Evolutionary conservation across 2,888 invertebrate genomes (phyloP).

Genomic region (Bombyx huttoni): DNA sequence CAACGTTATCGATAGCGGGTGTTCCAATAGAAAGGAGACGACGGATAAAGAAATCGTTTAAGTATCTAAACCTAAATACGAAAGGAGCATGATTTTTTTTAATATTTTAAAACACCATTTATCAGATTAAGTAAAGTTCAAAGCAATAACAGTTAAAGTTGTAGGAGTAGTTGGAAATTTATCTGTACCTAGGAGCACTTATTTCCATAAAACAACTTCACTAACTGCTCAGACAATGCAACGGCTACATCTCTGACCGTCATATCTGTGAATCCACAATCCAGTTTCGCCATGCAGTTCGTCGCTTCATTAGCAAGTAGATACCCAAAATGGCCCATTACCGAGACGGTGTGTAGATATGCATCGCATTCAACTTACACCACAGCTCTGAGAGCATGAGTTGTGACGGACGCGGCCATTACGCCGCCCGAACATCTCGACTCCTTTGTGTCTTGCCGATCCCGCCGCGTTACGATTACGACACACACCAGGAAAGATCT

Average conservation of each 20-base stretch:
- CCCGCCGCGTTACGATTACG: constrained; percentile 61
- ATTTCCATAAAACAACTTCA: constrained; percentile 41
- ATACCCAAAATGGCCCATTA: constrained; percentile 68
- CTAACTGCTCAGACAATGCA: constrained; percentile 39
- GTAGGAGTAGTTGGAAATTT: background rate
- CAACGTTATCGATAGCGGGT: too few species aligned
- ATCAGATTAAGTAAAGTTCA: constrained; percentile 3
- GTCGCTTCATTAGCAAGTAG: constrained; percentile 66
- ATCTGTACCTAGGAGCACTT: constrained; percentile 6
- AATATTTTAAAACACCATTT: background rate
- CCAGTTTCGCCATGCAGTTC: constrained; percentile 50
- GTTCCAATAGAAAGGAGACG: too few species aligned
- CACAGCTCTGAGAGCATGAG: constrained; percentile 28
- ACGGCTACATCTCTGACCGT: constrained; percentile 32
- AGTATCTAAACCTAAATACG: too few species aligned
- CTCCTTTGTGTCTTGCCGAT: constrained; percentile 62
- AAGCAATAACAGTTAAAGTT: constrained; percentile 8
- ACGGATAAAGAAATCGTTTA: too few species aligned
- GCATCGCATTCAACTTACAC: constrained; percentile 56
- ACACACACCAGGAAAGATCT: constrained; percentile 63
- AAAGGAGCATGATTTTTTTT: too few species aligned
- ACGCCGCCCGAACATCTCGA: constrained; percentile 59
- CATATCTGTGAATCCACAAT: constrained; percentile 57
- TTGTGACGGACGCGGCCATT: constrained; percentile 61
- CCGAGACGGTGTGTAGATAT: constrained; percentile 63